Percentiles rank a stretch among this genome's conserved stretches.
phyloP scores from a whole-genome alignment of 2,888 invertebrate genomes.

The Steinernema carpocapsae region DNA sequence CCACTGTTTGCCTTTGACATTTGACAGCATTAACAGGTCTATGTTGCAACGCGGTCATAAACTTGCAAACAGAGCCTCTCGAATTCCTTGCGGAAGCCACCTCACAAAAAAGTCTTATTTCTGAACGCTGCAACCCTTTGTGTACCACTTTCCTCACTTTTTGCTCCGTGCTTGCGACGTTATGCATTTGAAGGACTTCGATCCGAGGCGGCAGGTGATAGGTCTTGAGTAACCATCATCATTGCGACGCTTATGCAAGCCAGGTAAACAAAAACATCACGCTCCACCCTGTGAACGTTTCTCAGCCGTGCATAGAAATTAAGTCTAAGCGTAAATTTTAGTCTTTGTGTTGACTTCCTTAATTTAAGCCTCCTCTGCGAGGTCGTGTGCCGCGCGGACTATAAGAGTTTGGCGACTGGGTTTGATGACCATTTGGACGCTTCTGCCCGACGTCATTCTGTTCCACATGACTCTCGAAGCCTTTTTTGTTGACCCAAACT shows the following conservation, averaged over 20 bases:
- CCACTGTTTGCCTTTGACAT: constrained; percentile 27
- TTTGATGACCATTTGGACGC: neutral
- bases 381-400: too few species aligned
- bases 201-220: constrained; percentile 17
- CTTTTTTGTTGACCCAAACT: neutral
- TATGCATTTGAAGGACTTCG: neutral
- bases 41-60: neutral
- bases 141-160: too few species aligned
- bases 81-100: neutral
- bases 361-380: too few species aligned
- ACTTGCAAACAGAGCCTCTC: neutral
- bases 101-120: too few species aligned
- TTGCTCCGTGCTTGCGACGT: too few species aligned
- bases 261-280: constrained; percentile 27
- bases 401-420: too few species aligned
- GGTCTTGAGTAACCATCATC: neutral
- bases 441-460: neutral
- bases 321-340: too few species aligned
- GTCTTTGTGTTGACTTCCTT: too few species aligned
- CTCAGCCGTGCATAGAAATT: too few species aligned
- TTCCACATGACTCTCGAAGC: too few species aligned
- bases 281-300: neutral
- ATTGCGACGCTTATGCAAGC: neutral
- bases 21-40: constrained; percentile 26
- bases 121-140: too few species aligned